Base-by-base conservation (phyloP, 2,797 vertebrate species). In the Ctenosaura bakeri region DNA sequence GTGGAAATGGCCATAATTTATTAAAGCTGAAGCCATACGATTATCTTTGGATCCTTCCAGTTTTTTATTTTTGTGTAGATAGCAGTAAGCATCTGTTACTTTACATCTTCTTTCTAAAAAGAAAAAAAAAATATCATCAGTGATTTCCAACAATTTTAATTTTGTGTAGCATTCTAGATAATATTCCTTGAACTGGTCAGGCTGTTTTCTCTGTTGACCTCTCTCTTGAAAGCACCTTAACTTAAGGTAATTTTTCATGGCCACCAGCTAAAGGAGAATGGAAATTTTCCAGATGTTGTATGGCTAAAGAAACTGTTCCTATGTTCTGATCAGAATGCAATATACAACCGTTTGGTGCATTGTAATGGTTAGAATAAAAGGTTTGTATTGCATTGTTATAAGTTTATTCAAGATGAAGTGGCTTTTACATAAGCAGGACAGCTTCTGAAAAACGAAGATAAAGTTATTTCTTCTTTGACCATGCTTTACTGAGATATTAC, bases 221-320 rank as follows among this genome's bases (percentile, higher is more conserved):
- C 78, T 2, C 38, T 42, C 79, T 90, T 89, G 89, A 88, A 93
- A 93, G 90, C 20, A 71, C 88, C 59, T 56, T 52, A 26, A 82
- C 86, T 5, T 42, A 89, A 91, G 26, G 35, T 85, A 64, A 32
- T 71, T 88, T 77, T 88, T 93, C 84, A 52, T 35, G 90, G 32
- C 38, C 86, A 26, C 79, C 91, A 35, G 32, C 69, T 59, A 85
- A 94, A 83, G 81, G 42, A 81, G 90, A 83, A 81, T 89, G 87
- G 86, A 93, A 88, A 8, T 89, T 7, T 69, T 83, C 77, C 91
- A 90, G 89, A 26, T 35, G 18, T 89, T 85, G 38, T 20, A 92
- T 50, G 88, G 86, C n/a, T 76, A 46, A 38, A 20, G 62, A 88
- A 80, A 50, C 62, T 29, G 26, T 91, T 52, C 88, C 38, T 42